These are phyloP conservation scores for Platyura marginata DNA, from an alignment of 1,140 invertebrate genomes.

Conservation along the genomic window DNA sequence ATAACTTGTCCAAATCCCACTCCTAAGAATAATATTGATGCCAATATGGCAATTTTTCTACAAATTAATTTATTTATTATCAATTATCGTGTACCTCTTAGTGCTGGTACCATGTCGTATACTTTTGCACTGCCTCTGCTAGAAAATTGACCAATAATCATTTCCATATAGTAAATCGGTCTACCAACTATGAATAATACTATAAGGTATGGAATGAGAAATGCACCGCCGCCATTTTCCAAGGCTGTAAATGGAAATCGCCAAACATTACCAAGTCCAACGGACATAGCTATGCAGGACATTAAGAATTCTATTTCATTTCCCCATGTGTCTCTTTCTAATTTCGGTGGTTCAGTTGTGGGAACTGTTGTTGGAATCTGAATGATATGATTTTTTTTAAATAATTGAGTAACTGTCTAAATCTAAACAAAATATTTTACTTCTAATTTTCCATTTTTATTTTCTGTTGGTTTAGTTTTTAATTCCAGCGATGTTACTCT, in stretches of 20 bases:
- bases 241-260: conserved; percentile 60
- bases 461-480: no score
- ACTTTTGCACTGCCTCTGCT: conserved; percentile 42
- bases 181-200: conserved; percentile 60
- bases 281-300: conserved; percentile 67
- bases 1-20: conserved; percentile 56
- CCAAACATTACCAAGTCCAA: no score
- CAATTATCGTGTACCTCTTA: conserved; percentile 30
- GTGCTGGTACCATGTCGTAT: conserved; percentile 30
- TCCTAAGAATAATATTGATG: conserved; percentile 28
- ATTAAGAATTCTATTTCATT: conserved; percentile 62
- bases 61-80: not conserved
- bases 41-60: not conserved
- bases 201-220: conserved; percentile 59
- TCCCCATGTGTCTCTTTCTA: conserved; percentile 48
- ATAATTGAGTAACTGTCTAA: no score
- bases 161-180: conserved; percentile 73
- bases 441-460: no score
- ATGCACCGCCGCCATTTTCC: conserved; percentile 62
- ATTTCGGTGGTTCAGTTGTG: not conserved
- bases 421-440: no score
- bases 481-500: no score
- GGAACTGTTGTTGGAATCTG: not conserved
- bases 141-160: conserved; percentile 52
- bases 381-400: no score